A percentile compares a stretch with the other conserved stretches of the same genome.
Conservation (phyloP, 2,797 vertebrate species). For the Cossypha niveicapilla region DNA sequence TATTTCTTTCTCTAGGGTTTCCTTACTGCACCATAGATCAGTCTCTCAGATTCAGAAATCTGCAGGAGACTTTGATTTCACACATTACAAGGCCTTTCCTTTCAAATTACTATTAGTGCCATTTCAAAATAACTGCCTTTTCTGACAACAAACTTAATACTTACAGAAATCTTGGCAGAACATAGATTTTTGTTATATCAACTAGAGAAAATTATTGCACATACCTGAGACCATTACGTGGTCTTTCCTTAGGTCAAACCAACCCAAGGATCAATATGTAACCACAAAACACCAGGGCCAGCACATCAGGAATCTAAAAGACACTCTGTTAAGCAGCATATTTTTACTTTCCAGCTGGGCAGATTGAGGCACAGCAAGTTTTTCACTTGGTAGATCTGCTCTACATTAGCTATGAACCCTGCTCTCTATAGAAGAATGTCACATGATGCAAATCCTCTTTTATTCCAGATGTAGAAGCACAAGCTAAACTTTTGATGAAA, state of each 20-base stretch:
- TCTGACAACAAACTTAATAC: not conserved
- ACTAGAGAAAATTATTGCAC: not conserved
- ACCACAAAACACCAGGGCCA: not conserved
- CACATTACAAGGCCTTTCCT: not conserved
- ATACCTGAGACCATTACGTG: not conserved
- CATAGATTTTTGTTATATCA: not conserved
- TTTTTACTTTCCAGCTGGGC: not conserved
- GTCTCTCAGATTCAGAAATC: not conserved
- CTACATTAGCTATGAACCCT: not conserved
- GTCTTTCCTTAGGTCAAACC: not conserved
- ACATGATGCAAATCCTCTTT: not conserved
- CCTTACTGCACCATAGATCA: not conserved
- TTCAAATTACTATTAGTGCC: not conserved
- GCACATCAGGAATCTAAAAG: not conserved
- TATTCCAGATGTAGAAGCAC: not conserved
- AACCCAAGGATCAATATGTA: rapidly evolving
- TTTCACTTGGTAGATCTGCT: not conserved
- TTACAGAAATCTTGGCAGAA: not conserved
- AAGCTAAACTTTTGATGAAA: not conserved
- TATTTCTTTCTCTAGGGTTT: not conserved
- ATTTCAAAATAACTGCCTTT: not conserved
- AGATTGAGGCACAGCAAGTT: not conserved
- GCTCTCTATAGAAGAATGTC: not conserved
- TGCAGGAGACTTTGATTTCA: not conserved
- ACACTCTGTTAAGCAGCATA: not conserved